phyloP scores from a whole-genome alignment of 2,888 invertebrate genomes.

The Pammene fasciana region DNA sequence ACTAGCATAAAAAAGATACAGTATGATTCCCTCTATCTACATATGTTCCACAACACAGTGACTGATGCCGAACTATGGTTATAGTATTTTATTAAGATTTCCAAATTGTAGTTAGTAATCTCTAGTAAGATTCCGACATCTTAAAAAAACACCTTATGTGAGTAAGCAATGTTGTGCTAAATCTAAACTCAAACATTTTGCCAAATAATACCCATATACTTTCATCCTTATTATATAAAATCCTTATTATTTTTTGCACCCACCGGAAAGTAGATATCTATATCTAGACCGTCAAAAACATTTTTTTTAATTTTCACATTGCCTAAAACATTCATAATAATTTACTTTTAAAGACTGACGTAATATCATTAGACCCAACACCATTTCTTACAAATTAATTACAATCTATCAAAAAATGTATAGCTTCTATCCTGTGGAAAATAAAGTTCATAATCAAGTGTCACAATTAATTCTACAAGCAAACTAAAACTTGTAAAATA shows the following conservation, averaged over 20 bases:
- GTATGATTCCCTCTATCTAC: too few relatives aligned
- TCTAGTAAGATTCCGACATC: too few relatives aligned
- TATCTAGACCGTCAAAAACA: constrained; percentile 2
- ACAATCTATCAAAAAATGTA: neutral
- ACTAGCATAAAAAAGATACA: too few relatives aligned
- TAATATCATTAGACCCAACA: constrained; percentile 16
- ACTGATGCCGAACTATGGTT: neutral
- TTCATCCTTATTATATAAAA: neutral
- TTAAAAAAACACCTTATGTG: too few relatives aligned
- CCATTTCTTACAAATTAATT: constrained; percentile 21
- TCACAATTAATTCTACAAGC: neutral
- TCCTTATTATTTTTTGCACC: neutral
- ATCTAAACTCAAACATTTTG: too few relatives aligned
- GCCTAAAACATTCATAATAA: neutral
- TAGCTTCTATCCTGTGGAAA: neutral
- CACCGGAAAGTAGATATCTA: constrained; percentile 19
- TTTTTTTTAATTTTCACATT: neutral
- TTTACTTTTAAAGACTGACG: neutral
- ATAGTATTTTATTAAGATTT: too few relatives aligned
- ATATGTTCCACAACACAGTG: too few relatives aligned
- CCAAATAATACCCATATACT: neutral
- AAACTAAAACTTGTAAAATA: constrained; percentile 23
- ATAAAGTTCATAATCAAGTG: constrained; percentile 5
- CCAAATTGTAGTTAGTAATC: too few relatives aligned
- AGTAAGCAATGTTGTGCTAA: too few relatives aligned